A percentile compares a stretch with the other conserved stretches of the same genome.
Conservation (phyloP, 2,888 invertebrate genomes). For the Arge pagana region DNA sequence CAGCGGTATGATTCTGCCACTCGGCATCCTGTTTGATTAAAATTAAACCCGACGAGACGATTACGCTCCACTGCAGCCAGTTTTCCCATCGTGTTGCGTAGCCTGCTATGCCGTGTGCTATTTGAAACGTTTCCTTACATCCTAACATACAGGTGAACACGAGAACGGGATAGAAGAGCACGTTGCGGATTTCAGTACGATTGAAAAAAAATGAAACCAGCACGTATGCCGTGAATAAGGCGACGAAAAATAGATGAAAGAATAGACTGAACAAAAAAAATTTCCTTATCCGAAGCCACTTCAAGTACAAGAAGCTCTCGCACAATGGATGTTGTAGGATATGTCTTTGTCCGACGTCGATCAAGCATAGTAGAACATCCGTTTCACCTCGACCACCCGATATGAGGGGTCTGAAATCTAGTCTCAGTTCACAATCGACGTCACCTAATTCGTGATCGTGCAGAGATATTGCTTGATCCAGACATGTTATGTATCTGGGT, state of each 20-base stretch:
- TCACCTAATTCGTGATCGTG: slow-evolving; percentile 86
- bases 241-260: slow-evolving; percentile 77
- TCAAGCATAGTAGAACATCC: slow-evolving; percentile 68
- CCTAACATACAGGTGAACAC: slow-evolving; percentile 68
- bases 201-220: slow-evolving; percentile 64
- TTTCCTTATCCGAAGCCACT: slow-evolving; percentile 82
- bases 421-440: slow-evolving; percentile 80
- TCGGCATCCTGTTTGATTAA: slow-evolving; percentile 49
- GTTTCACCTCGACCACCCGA: slow-evolving; percentile 55
- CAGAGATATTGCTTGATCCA: slow-evolving; percentile 76
- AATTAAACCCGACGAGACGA: slow-evolving; percentile 56
- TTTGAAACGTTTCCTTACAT: slow-evolving; percentile 78
- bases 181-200: slow-evolving; percentile 52
- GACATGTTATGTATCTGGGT: slow-evolving; percentile 70
- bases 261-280: slow-evolving; percentile 80
- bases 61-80: slow-evolving; percentile 80
- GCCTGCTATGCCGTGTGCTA: slow-evolving; percentile 72
- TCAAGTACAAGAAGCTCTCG: slow-evolving; percentile 81
- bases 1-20: slow-evolving; percentile 83
- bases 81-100: slow-evolving; percentile 84
- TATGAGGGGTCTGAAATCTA: slow-evolving; percentile 64
- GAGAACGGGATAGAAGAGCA: slow-evolving; percentile 61
- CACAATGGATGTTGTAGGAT: slow-evolving; percentile 82
- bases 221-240: slow-evolving; percentile 75
- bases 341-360: slow-evolving; percentile 76